phyloP scores from a whole-genome alignment of 2,797 vertebrate genomes.

The Nyctalus aviator region DNA sequence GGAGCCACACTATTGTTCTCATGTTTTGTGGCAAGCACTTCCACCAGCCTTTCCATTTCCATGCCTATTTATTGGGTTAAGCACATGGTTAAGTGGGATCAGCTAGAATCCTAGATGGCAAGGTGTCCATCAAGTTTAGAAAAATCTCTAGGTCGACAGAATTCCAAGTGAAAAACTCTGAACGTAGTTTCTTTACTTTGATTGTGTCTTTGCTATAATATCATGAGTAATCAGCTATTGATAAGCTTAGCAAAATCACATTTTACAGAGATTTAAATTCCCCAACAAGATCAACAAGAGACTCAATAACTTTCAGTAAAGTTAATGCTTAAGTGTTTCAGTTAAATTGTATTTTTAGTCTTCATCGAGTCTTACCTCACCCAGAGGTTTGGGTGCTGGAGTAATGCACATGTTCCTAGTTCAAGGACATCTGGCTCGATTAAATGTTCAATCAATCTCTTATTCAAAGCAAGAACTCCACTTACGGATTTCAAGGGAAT shows the following conservation, averaged over 20 bases:
- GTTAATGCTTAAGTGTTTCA: neutral
- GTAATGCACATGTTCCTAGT: neutral
- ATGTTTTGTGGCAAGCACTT: neutral
- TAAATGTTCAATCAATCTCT: slow-evolving; percentile 54
- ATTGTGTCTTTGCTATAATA: neutral
- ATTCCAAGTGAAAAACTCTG: neutral
- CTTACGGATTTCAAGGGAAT: slow-evolving; percentile 60
- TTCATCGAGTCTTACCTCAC: neutral
- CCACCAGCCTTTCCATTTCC: neutral
- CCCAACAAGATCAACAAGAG: neutral
- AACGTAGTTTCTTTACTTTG: neutral
- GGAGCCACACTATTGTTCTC: neutral
- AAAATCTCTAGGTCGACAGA: neutral
- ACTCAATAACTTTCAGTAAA: neutral
- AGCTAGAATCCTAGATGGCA: neutral
- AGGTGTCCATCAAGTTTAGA: neutral
- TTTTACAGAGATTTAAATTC: slow-evolving; percentile 11
- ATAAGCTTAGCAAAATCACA: neutral
- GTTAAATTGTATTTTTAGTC: neutral
- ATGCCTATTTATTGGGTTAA: neutral
- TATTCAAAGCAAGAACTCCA: slow-evolving; percentile 53
- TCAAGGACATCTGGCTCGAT: slow-evolving; percentile 62
- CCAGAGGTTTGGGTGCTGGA: neutral
- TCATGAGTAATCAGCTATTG: neutral
- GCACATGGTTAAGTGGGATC: neutral